Base-by-base conservation (phyloP, 1,140 invertebrate species). In the Drosophila nikananu region DNA sequence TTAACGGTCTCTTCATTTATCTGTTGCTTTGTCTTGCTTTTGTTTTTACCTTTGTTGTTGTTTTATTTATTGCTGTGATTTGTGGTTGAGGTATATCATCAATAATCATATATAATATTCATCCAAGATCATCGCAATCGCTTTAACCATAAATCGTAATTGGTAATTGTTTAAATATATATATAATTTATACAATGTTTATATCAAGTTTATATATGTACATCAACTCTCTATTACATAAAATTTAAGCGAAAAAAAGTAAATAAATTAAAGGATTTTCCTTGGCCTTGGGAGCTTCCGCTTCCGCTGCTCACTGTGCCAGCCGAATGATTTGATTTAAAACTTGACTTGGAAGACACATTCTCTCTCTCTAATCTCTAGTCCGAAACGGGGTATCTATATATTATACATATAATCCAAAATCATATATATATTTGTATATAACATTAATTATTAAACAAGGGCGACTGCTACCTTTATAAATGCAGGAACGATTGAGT, bases 11-110 rank as follows among this genome's bases (percentile, higher is more conserved):
- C 51, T 35, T 37, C 41, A 58, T 9, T 49, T 32, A 1, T 27
- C 25, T 27, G 27, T 30, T 30, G 54, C 9, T 49, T 35, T 55
- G 27, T 21, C 57, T 77, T 23, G 25, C n/a, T 49, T 67, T 54
- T 62, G n/a, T 54, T 62, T 21, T 61, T 49, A 15, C 19, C 19
- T 21, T 27, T 46, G 9, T 32, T 32, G 32, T 12, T 32, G 21
- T 35, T 23, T 49, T 76, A 19, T n/a, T 71, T 57, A 23, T 58
- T 72, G 70, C 72, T 72, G 66, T 73, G 70, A 72, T 73, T 55
- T 55, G 52, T 61, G 44, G 67, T 35, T 73, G 70, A 77, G 75
- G 73, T 77, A 77, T 77, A 77, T 77, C 75, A 77, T 77, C 70
- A 72, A 72, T 73, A 73, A 72, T 72, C 21, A 59, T 71, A 30